Evolutionary conservation across 1,140 invertebrate species (phyloP), one percentile per base, ranked within the genome.

Genomic region (Diabrotica virgifera): DNA sequence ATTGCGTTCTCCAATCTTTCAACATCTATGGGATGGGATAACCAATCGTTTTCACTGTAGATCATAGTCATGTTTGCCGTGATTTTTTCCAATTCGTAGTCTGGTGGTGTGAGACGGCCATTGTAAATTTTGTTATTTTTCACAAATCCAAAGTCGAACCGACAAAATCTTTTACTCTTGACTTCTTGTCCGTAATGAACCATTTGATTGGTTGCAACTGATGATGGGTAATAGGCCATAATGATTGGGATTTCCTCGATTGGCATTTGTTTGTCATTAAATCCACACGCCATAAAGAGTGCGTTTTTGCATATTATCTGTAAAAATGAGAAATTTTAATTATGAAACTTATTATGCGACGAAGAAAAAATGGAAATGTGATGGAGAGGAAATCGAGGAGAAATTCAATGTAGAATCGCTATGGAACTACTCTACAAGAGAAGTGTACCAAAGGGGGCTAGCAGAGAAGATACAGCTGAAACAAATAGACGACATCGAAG

Each of bases 151-250:
- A n/a, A 55, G 75, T 91, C 86, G 65, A 83, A 91, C 65, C 86
- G 83, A 55, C 80, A 78, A 68, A 88, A 88, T 13, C 82, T 77
- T 82, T 84, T 82, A 13, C 82, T 81, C 62, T 79, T 79, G 4
- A 85, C 78, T 65, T 83, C 82, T 76, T 90, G 89, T 0, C 84
- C 84, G 69, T 85, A 89, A 68, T 90, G 88, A 2, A 90, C 78
- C 0, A 92, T 77, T 69, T 91, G 91, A 74, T 87, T 86, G 46
- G 85, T 85, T 0, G 91, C 92, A 2, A 90, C 86, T 3, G 91
- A 91, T 2, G 90, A 88, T 6, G 92, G 92, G 12, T 86, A 82
- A 73, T 94, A 89, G 0, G 85, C 81, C 51, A 90, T 73, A 70
- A 93, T 90, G 0, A 89, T 82, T 5, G 88, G 86, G 5, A 90